These are phyloP conservation scores for Sinocyclocheilus grahami DNA, from an alignment of 2,113 vertebrate species.

Conservation along the genomic window DNA sequence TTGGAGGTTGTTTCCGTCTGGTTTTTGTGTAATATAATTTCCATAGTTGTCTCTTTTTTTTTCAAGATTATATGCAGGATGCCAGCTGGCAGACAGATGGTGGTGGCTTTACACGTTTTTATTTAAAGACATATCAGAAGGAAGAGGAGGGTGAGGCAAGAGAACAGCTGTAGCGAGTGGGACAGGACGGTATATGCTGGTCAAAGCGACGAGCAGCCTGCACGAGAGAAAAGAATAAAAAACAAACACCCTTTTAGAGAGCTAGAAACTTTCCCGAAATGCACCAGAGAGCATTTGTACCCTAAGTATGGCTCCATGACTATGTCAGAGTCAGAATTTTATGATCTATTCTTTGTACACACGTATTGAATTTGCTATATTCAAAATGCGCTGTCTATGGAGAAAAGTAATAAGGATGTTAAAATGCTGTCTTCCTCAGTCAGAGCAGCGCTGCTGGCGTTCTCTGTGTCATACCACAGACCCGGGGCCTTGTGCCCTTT, in stretches of 20 bases:
- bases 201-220: constrained; percentile 55
- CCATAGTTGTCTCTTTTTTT: constrained; percentile 72
- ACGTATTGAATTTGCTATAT: background rate
- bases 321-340: background rate
- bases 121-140: constrained; percentile 76
- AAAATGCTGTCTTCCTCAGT: background rate
- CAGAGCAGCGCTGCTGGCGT: background rate
- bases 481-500: constrained; percentile 24
- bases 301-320: background rate
- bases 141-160: constrained; percentile 65
- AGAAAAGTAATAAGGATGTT: background rate
- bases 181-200: constrained; percentile 64
- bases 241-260: background rate
- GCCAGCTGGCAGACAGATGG: constrained; percentile 83
- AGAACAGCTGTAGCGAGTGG: constrained; percentile 74
- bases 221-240: constrained; percentile 17
- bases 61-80: constrained; percentile 79
- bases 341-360: background rate
- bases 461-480: constrained; percentile 11
- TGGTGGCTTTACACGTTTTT: constrained; percentile 75
- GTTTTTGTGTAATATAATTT: constrained; percentile 82
- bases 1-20: constrained; percentile 80
- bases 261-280: constrained; percentile 4
- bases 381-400: background rate
- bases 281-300: background rate